Percentiles rank a stretch among this genome's conserved stretches.
Conservation (phyloP, 2,113 vertebrate genomes). For the Apteryx owenii region DNA sequence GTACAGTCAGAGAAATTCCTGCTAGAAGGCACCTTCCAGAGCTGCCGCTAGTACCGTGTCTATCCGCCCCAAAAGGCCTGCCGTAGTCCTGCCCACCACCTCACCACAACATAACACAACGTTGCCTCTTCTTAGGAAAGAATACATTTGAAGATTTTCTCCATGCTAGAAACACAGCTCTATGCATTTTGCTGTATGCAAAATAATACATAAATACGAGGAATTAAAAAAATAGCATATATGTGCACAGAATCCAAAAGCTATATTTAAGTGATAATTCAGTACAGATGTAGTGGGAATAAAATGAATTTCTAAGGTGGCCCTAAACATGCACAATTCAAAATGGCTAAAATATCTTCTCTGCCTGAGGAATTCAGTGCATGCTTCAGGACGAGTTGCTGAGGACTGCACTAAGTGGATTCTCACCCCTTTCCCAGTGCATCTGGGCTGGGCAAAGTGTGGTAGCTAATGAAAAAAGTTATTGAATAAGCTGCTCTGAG, state of each 20-base stretch:
- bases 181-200: neutral
- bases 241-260: neutral
- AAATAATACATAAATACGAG: neutral
- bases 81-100: neutral
- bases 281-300: neutral
- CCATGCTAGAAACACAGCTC: neutral
- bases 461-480: neutral
- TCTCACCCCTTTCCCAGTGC: neutral
- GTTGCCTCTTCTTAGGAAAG: neutral
- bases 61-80: neutral
- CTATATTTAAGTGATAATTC: neutral
- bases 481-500: slow-evolving; percentile 15
- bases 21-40: neutral
- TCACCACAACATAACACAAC: neutral
- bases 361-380: neutral
- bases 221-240: neutral
- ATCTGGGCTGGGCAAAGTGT: neutral
- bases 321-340: neutral
- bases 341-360: neutral
- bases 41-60: fast-evolving
- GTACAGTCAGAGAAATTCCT: neutral
- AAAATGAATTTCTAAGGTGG: neutral
- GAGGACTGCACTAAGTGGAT: neutral
- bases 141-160: neutral
- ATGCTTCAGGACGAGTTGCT: neutral